phyloP scores from a whole-genome alignment of 2,113 vertebrate genomes.

The Pseudorasbora parva region DNA sequence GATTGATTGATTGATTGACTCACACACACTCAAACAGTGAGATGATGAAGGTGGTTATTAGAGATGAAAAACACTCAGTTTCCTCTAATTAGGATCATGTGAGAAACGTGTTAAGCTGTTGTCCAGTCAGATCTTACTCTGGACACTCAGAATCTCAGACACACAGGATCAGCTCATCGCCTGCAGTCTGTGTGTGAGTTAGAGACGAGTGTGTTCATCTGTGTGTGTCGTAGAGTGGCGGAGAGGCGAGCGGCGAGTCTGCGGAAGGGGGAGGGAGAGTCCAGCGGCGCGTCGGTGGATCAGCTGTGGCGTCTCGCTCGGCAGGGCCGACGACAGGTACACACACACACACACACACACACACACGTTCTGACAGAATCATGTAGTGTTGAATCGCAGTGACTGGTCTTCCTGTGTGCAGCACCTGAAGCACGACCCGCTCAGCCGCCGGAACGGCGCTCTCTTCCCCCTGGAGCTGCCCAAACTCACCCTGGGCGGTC shows the following conservation, averaged over 20 bases:
- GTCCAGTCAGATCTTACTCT: too few relatives aligned
- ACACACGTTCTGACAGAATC: background rate
- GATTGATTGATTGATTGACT: too few relatives aligned
- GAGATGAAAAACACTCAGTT: too few relatives aligned
- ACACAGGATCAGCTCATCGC: too few relatives aligned
- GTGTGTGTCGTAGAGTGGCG: slow-evolving; percentile 64
- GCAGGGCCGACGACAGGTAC: slow-evolving; percentile 76
- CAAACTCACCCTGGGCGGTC: slow-evolving; percentile 69
- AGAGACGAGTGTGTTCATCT: too few relatives aligned
- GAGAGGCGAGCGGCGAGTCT: slow-evolving; percentile 71
- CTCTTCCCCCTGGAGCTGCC: slow-evolving; percentile 72
- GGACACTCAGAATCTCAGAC: too few relatives aligned
- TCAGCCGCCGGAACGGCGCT: slow-evolving; percentile 56
- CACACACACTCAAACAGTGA: too few relatives aligned
- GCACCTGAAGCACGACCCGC: slow-evolving; percentile 66
- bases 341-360: too few relatives aligned
- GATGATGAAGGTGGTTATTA: too few relatives aligned
- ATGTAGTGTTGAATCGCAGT: background rate
- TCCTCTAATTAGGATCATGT: too few relatives aligned
- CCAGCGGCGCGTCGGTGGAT: slow-evolving; percentile 50
- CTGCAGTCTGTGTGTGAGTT: too few relatives aligned
- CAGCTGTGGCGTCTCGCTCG: slow-evolving; percentile 71
- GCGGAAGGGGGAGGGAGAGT: slow-evolving; percentile 67
- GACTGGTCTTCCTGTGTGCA: slow-evolving; percentile 64
- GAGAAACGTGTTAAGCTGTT: too few relatives aligned